phyloP scores from a whole-genome alignment of 2,797 vertebrate genomes.

The Centropyge bicolor region DNA sequence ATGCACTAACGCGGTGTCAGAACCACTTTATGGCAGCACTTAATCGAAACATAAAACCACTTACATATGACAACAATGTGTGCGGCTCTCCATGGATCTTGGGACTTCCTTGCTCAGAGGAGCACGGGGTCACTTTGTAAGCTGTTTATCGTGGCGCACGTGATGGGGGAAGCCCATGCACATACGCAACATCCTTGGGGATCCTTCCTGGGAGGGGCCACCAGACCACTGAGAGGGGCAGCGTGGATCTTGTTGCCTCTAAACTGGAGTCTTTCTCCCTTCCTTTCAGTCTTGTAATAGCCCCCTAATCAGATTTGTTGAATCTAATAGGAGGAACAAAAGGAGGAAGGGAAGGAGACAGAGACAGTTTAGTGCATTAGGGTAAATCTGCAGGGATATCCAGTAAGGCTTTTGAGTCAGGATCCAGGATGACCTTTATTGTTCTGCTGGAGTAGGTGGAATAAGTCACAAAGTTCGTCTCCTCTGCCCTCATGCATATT shows the following conservation, averaged over 20 bases:
- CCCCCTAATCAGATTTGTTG: slow-evolving; percentile 61
- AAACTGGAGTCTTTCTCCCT: slow-evolving; percentile 28
- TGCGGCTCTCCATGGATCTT: slow-evolving; percentile 30
- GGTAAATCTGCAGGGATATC: slow-evolving; percentile 39
- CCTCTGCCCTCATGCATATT: slow-evolving; percentile 18
- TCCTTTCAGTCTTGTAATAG: slow-evolving; percentile 31
- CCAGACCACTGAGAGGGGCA: slow-evolving; percentile 23
- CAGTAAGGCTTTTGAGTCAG: slow-evolving; percentile 42
- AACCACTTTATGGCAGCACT: slow-evolving; percentile 53
- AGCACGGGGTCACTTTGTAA: slow-evolving; percentile 52
- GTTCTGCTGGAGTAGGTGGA: slow-evolving; percentile 54
- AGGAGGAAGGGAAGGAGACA: slow-evolving; percentile 55
- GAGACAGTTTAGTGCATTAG: slow-evolving; percentile 43
- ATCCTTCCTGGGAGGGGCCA: slow-evolving; percentile 58
- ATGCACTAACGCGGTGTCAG: slow-evolving; percentile 57
- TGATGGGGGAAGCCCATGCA: slow-evolving; percentile 69
- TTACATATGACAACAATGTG: slow-evolving; percentile 24
- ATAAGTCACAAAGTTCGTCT: slow-evolving; percentile 12
- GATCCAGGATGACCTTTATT: slow-evolving; percentile 69
- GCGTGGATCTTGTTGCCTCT: slow-evolving; percentile 41
- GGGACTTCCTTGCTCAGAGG: slow-evolving; percentile 31
- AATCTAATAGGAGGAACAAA: slow-evolving; percentile 59
- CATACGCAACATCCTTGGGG: slow-evolving; percentile 59
- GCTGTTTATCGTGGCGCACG: slow-evolving; percentile 50
- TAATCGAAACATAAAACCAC: slow-evolving; percentile 60